These are phyloP conservation scores for Trachymyrmex cornetzi DNA, from an alignment of 1,140 invertebrate genomes.

Conservation along the genomic window DNA sequence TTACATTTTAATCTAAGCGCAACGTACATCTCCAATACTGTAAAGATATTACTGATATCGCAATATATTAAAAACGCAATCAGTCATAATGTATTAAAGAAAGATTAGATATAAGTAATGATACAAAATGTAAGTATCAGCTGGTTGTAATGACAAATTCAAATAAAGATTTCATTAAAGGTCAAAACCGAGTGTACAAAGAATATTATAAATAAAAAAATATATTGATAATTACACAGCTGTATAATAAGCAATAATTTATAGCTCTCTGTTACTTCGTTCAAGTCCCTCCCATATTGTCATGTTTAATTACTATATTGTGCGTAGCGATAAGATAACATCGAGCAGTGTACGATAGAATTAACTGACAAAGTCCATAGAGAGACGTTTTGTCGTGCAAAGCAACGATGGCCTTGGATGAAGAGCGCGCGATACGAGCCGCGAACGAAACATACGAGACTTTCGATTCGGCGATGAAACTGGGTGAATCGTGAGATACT, in stretches of 20 bases:
- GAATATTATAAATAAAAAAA: too few relatives aligned
- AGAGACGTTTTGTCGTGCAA: constrained; percentile 4
- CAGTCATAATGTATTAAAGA: neutral
- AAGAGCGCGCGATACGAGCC: neutral
- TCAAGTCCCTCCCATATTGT: neutral
- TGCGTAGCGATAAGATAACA: constrained; percentile 28
- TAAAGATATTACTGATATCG: neutral
- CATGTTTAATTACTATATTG: constrained; percentile 4
- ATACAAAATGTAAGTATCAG: neutral
- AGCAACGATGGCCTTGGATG: constrained; percentile 33
- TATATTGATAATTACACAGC: too few relatives aligned
- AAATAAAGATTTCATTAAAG: too few relatives aligned
- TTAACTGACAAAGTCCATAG: neutral
- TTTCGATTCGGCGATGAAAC: constrained; percentile 51
- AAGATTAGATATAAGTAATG: neutral
- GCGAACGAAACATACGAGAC: constrained; percentile 9
- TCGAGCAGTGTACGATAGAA: neutral
- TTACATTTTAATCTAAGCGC: neutral
- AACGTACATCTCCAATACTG: neutral
- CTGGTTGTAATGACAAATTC: too few relatives aligned
- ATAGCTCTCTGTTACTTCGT: neutral
- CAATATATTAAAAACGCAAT: neutral
- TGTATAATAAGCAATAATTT: too few relatives aligned
- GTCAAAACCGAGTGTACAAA: too few relatives aligned
- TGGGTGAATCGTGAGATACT: constrained; percentile 52